Evolutionary conservation across 1,140 invertebrate species (phyloP), one percentile per base, ranked within the genome.

Genomic region (Nymphalis io): DNA sequence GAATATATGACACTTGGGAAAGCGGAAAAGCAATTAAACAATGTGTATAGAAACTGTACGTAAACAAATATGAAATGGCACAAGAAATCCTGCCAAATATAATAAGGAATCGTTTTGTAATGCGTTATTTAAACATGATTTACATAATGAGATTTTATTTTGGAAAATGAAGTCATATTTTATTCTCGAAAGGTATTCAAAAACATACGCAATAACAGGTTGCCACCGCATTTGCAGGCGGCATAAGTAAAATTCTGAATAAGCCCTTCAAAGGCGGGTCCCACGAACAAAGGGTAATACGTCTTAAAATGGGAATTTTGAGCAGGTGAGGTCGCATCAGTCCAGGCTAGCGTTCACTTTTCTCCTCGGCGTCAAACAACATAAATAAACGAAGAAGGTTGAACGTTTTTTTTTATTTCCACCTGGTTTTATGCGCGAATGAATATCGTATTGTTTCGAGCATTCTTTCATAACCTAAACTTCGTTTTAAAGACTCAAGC

Each of bases 381-480:
- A 80, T 80, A 83, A 87, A 88, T 84, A 87, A 78, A 78, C 72
- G 44, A 73, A 82, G 85, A 88, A 33, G 80, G 80, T 71, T 80
- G 72, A 78, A 73, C 57, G 61, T 57, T 65, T 72, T 74, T 80
- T 86, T 86, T 83, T 86, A 84, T 80, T 85, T 80, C 59, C 84
- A 90, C 85, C 85, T 88, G 85, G 76, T 82, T 85, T 86, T 81
- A 81, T 79, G 79, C 62, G 73, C 73, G 72, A 78, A 82, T 77
- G 77, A 78, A 80, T 83, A 80, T 83, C 67, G 70, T 59, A 84
- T 87, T 82, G 82, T 83, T 84, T 81, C 78, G 73, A 83, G 72
- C 69, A 79, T 84, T 87, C 82, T 83, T 87, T 88, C 84, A 87
- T 84, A 88, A 87, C 70, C 80, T 80, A 79, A 87, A 83, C 77